Base-by-base conservation (phyloP, 2,113 vertebrate genomes). In the Seriola rivoliana region DNA sequence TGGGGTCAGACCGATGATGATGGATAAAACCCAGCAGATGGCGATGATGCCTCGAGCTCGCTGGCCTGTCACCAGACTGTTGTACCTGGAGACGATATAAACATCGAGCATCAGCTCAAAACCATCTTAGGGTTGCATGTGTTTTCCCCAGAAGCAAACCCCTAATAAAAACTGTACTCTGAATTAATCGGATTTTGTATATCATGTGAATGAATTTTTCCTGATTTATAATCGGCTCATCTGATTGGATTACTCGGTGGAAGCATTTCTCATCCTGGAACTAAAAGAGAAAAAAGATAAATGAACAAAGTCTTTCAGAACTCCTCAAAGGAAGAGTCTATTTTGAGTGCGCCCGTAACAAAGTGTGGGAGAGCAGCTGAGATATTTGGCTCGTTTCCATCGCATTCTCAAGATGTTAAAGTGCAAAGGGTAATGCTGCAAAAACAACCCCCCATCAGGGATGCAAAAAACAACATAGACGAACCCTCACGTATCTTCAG, bases 1-100 rank as follows among this genome's bases (percentile, higher is more conserved):
- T 2, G 98, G 98, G 0, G 97, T 99, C 87, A 99, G 94, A 54
- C 98, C 98, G 0, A 99, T 99, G 89, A 95, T 91, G 68, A 99
- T 97, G 4, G 98, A 99, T 55, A 99, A 89, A 42, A 97, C 94
- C 98, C 98, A 99, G 94, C 97, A 99, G 90, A 99, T 88, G 32
- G 95, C 96, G 48, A 99, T 99, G 94, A 98, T 96, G 63, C 95
- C 95, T 84, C 94, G 97, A 34, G 98, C 98, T 48, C 97, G 95
- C 36, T 95, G 84, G 58, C 96, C 95, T 0, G 98, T 99, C 94
- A 99, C 97, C 93, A 99, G 91, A 73, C 97, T 96, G 88, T 97
- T 99, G 93, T 99, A 99, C 94, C 98, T 99, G 90, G 12, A 72
- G 34, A 63, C 7, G 14, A 71, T 3, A n/a, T 11, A 82, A 36